Base-by-base conservation (phyloP, 2,113 vertebrate genomes). In the Cyanoderma ruficeps region DNA sequence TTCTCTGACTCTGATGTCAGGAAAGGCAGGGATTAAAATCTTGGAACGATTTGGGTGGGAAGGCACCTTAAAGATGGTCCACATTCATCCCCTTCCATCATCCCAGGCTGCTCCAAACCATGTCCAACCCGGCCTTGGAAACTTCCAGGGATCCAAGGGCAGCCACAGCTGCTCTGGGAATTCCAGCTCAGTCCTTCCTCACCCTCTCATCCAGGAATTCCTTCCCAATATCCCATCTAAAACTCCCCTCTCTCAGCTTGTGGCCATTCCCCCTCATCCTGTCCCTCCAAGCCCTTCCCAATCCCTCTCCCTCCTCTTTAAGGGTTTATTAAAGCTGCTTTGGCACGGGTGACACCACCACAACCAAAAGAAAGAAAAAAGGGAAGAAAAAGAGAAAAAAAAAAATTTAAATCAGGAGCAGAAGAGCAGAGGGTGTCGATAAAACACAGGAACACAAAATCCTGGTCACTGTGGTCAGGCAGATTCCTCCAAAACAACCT, bases 61-160 rank as follows among this genome's bases (percentile, higher is more conserved):
- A 65, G 15, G 3, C 24, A 49, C 3, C 6, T 42, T 42, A 31
- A 21, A 50, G 3, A 5, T 31, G 13, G 30, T 10, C n/a, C 59
- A 37, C 5, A 15, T 5, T 19, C 35, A 41, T 2, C 4, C 39
- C 18, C 2, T 52, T 0, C 41, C 49, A 22, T 17, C 1, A 0
- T 1, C 22, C 82, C 59, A 47, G 69, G 23, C 0, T 53, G 57
- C 57, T 61, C 47, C 53, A 19, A 21, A 11, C 18, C 37, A 23
- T 44, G 44, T 61, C 47, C 53, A 15, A 0, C 28, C 59, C 7
- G 18, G 28, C 28, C n/a, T n/a, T 4, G 35, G 50, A 1, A 23
- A 47, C 1, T n/a, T 0, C 25, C 70, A 57, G 69, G n/a, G 59
- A 55, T 46, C 7, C 67, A 60, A 47, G 27, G 8, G 8, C 56